Conservation (phyloP, 2,113 vertebrate genomes). For the Leucoraja erinaceus region DNA sequence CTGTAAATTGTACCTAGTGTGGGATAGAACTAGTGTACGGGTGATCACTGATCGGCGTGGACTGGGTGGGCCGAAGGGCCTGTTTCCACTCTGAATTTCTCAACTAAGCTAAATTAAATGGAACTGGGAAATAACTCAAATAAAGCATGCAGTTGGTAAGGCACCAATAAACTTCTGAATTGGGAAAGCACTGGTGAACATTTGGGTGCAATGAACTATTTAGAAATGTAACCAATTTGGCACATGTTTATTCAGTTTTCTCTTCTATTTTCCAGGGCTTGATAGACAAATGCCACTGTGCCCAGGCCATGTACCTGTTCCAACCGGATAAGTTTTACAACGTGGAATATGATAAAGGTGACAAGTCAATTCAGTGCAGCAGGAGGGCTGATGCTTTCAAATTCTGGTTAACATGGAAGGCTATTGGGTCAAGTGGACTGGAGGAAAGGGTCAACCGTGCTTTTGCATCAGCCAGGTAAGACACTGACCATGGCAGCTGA, state of each 20-base stretch:
- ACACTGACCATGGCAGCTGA: background rate
- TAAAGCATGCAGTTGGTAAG: background rate
- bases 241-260: background rate
- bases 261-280: constrained; percentile 52
- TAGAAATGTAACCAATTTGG: background rate
- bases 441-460: constrained; percentile 72
- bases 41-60: too few relatives aligned
- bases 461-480: constrained; percentile 65
- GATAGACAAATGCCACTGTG: constrained; percentile 68
- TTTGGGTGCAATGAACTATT: background rate
- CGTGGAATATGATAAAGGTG: constrained; percentile 70
- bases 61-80: too few relatives aligned
- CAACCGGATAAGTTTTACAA: constrained; percentile 80
- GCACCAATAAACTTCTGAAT: too few relatives aligned
- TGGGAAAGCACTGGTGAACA: background rate
- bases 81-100: too few relatives aligned
- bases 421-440: constrained; percentile 64
- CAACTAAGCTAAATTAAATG: background rate
- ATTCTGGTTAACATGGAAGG: constrained; percentile 80
- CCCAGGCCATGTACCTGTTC: constrained; percentile 70
- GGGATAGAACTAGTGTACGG: too few relatives aligned
- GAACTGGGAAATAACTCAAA: background rate
- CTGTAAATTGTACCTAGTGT: too few relatives aligned
- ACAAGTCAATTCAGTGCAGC: constrained; percentile 79
- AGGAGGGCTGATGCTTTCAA: constrained; percentile 72